phyloP scores from a whole-genome alignment of 2,113 vertebrate genomes.

The Mixornis gularis region DNA sequence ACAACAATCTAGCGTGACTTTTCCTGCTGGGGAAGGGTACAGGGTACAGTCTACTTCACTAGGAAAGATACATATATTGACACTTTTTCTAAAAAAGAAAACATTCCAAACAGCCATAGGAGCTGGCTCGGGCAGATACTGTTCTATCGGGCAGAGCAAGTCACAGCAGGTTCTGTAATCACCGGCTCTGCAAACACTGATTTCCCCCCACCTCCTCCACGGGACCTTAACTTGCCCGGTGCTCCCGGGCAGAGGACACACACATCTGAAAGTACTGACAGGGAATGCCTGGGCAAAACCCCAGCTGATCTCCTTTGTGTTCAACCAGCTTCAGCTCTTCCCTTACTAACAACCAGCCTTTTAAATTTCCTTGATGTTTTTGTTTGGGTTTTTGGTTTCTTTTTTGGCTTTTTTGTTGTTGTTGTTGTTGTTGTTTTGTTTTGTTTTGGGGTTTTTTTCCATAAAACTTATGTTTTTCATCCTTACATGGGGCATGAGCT shows the following conservation, averaged over 20 bases:
- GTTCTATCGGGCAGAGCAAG: background rate
- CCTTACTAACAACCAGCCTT: background rate
- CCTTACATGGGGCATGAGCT: background rate
- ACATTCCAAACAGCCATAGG: background rate
- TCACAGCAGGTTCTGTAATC: background rate
- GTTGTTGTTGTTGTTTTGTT: too few relatives aligned
- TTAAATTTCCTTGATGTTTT: background rate
- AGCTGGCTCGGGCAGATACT: background rate
- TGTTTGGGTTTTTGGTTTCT: background rate
- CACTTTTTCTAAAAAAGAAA: background rate
- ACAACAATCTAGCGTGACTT: background rate
- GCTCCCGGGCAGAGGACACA: fast-evolving
- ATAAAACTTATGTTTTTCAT: background rate
- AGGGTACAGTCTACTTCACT: background rate
- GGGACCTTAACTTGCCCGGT: fast-evolving
- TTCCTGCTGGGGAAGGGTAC: background rate
- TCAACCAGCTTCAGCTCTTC: background rate
- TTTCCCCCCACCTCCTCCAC: background rate
- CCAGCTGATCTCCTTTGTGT: fast-evolving
- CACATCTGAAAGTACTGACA: fast-evolving
- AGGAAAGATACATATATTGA: background rate
- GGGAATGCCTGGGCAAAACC: background rate
- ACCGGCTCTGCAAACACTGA: background rate
- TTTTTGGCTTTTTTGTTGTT: too few relatives aligned
- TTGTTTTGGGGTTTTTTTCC: fast-evolving